Conservation (phyloP, 2,888 invertebrate species). For the Fabriciana adippe region DNA sequence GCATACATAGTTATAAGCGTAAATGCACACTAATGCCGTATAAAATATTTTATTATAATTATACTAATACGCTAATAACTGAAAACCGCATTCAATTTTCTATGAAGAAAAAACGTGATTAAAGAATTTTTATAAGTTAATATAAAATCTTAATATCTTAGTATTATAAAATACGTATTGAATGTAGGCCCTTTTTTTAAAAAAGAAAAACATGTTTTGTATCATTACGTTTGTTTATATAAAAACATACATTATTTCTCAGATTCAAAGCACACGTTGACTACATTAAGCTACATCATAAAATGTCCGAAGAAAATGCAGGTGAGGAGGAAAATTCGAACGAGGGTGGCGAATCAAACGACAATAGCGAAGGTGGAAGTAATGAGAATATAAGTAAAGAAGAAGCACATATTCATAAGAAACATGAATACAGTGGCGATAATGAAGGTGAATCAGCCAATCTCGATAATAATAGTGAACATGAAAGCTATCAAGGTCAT, state of each 20-base stretch:
- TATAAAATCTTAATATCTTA: too few relatives aligned
- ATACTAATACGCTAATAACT: too few relatives aligned
- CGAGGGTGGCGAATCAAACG: slow-evolving; percentile 11
- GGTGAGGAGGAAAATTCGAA: slow-evolving; percentile 21
- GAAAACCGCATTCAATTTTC: too few relatives aligned
- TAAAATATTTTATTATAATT: too few relatives aligned
- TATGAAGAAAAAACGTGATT: too few relatives aligned
- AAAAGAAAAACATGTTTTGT: background rate
- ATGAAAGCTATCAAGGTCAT: background rate
- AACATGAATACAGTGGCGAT: background rate
- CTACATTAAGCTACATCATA: slow-evolving; percentile 36
- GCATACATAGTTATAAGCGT: too few relatives aligned
- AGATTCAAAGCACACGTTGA: slow-evolving; percentile 46
- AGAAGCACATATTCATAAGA: background rate
- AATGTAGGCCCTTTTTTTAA: too few relatives aligned
- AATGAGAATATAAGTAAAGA: slow-evolving; percentile 2
- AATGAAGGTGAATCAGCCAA: background rate
- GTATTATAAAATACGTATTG: too few relatives aligned
- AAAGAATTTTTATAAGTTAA: too few relatives aligned
- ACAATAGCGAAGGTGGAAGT: slow-evolving; percentile 11
- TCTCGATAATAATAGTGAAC: background rate
- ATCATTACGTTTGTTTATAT: background rate
- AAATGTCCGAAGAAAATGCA: slow-evolving; percentile 25
- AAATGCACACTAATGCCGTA: too few relatives aligned
- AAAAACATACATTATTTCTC: slow-evolving; percentile 22